Evolutionary conservation across 2,113 vertebrate genomes (phyloP), one percentile per base, ranked within the genome.

Genomic region (Poecile atricapillus): DNA sequence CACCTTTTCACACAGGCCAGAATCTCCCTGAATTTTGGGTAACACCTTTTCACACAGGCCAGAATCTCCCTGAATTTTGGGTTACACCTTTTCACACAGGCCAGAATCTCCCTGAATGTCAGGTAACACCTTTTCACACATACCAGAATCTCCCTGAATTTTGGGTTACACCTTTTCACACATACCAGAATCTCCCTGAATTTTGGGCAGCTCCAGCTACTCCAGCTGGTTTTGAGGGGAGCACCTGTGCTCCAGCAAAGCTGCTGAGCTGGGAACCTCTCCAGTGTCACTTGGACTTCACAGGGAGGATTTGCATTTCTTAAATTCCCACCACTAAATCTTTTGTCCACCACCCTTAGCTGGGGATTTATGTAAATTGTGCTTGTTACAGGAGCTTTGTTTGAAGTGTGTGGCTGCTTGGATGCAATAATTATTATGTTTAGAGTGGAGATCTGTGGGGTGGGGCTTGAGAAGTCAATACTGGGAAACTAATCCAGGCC

Each of bases 381-480:
- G 28, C 20, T 71, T 41, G 9, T 64, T 53, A 46, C 11, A 46
- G 59, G 47, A 67, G 90, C 62, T 91, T 87, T 83, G 74, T 68
- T 73, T 97, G 50, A 64, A 76, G 88, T 35, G n/a, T 27, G 46
- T 8, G 37, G n/a, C 73, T 69, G 85, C 76, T 76, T 12, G 73
- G 70, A 15, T 47, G 62, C 43, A 27, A 19, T 68, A n/a, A 70
- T 95, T 80, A 33, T 88, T 73, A 2, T 1, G 2, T 83, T 85
- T 41, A n/a, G 65, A 37, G 65, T 10, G 62, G 67, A 59, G 55
- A 49, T 35, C 55, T 80, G 56, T 41, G 64, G 82, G 94, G 33
- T 67, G 74, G 94, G 73, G 10, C 43, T 98, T 90, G 63, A 90
- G 91, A 92, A 95, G 62, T 91, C 95, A 97, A 89, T 55, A 39